These are phyloP conservation scores for Orcinus orca DNA, from an alignment of 2,113 vertebrate species.

Conservation along the genomic window DNA sequence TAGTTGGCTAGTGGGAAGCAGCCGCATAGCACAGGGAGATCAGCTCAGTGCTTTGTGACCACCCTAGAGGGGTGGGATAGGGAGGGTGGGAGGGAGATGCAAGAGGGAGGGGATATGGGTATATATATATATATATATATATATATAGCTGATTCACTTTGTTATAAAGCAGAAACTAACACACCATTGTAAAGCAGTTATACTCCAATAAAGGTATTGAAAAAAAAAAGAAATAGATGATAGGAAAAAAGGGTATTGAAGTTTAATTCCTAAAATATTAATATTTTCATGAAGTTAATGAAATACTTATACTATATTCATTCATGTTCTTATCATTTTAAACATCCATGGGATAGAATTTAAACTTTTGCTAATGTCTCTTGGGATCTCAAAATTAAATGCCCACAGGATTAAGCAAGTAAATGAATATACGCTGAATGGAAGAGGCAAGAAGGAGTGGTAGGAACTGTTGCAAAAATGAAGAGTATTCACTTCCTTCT, in stretches of 20 bases:
- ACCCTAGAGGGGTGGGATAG: too few relatives aligned
- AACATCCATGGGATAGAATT: background rate
- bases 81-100: too few relatives aligned
- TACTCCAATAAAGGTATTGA: too few relatives aligned
- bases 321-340: background rate
- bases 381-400: background rate
- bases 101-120: too few relatives aligned
- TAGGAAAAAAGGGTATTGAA: background rate
- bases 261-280: background rate
- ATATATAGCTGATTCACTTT: too few relatives aligned
- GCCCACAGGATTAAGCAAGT: background rate
- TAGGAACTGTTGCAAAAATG: background rate
- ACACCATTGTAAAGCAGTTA: too few relatives aligned
- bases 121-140: too few relatives aligned
- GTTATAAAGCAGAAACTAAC: too few relatives aligned
- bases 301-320: background rate
- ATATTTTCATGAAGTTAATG: background rate
- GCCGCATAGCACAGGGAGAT: too few relatives aligned
- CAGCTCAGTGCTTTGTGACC: too few relatives aligned
- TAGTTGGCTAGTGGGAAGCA: too few relatives aligned
- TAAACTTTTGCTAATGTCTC: background rate
- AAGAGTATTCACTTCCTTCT: background rate
- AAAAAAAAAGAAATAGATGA: too few relatives aligned
- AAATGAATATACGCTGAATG: background rate
- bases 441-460: background rate